These are phyloP conservation scores for Karalla daura DNA, from an alignment of 2,797 vertebrate species.

Conservation along the genomic window DNA sequence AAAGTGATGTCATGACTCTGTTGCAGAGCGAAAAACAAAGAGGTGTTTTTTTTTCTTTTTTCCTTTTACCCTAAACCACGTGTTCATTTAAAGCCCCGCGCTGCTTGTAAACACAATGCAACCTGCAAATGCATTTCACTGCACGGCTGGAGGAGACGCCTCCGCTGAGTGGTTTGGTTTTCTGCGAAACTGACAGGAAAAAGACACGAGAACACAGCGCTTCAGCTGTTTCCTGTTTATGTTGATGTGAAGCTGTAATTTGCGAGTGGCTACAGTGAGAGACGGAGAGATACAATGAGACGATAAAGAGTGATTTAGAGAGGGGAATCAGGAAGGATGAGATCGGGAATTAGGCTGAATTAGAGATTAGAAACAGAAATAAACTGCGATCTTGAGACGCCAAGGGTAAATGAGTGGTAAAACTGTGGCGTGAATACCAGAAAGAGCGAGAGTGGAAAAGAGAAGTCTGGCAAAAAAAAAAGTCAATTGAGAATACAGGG, in stretches of 20 bases:
- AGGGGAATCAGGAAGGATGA: constrained; percentile 6
- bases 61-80: constrained; percentile 23
- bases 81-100: too few species aligned
- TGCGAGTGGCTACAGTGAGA: not conserved
- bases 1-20: not conserved
- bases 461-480: not conserved
- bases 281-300: not conserved
- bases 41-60: not conserved
- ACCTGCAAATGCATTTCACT: not conserved
- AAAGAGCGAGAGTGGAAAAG: not conserved
- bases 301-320: constrained; percentile 8
- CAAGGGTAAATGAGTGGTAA: not conserved
- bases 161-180: constrained; percentile 42
- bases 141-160: not conserved
- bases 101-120: too few species aligned
- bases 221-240: constrained; percentile 81
- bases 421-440: not conserved
- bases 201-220: constrained; percentile 12
- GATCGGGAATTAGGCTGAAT: constrained; percentile 26
- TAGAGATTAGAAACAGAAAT: constrained; percentile 8
- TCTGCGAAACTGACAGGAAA: constrained; percentile 73
- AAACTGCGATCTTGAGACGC: not conserved
- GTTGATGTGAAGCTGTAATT: constrained; percentile 30
- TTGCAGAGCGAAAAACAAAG: not conserved
- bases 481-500: constrained; percentile 11